Percentiles rank a stretch among this genome's conserved stretches.
Conservation (phyloP, 2,888 invertebrate species). For the Clusia tigrina region DNA sequence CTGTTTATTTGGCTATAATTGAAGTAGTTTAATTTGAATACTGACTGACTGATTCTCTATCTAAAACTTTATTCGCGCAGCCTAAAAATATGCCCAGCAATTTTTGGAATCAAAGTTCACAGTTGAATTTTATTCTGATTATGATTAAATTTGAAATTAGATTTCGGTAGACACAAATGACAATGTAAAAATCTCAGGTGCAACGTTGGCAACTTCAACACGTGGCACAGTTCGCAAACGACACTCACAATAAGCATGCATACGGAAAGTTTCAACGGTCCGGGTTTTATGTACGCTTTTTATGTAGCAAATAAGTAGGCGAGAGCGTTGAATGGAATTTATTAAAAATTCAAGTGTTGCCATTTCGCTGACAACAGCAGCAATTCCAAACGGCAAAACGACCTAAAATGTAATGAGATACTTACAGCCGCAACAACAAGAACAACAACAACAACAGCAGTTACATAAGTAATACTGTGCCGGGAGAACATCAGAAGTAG, state of each 20-base stretch:
- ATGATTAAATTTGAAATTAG: too few relatives aligned
- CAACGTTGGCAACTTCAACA: not conserved
- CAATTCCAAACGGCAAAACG: too few relatives aligned
- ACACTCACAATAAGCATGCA: constrained; percentile 12
- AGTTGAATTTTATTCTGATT: too few relatives aligned
- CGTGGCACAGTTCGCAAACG: not conserved
- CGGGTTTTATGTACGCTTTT: not conserved
- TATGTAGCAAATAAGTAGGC: not conserved
- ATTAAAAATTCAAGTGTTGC: constrained; percentile 58
- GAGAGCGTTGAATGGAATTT: constrained; percentile 44
- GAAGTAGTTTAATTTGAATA: too few relatives aligned
- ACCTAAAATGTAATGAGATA: constrained; percentile 47
- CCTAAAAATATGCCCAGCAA: not conserved
- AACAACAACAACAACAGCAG: constrained; percentile 27
- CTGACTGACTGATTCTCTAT: too few relatives aligned
- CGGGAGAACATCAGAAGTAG: not conserved
- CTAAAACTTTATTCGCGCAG: too few relatives aligned
- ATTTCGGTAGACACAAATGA: too few relatives aligned
- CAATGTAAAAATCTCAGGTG: not conserved
- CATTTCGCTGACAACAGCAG: constrained; percentile 40
- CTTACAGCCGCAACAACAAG: constrained; percentile 21
- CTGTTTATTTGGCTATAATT: too few relatives aligned
- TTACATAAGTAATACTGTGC: not conserved
- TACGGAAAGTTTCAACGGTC: constrained; percentile 19
- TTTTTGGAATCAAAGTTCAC: not conserved